Evolutionary conservation across 2,113 vertebrate genomes (phyloP), one percentile per base, ranked within the genome.

Genomic region (Hippoglossus stenolepis): DNA sequence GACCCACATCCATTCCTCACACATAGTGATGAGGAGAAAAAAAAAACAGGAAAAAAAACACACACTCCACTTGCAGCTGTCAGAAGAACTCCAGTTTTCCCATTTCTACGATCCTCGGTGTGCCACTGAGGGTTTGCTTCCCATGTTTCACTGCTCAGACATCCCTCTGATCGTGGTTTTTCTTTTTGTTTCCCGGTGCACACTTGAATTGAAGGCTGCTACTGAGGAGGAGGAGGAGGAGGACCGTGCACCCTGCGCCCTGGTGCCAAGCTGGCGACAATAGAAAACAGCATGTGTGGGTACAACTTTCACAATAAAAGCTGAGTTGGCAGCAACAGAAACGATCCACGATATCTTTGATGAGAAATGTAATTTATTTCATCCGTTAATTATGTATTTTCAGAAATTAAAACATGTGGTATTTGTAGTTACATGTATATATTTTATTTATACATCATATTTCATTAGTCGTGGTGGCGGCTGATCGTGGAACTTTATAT

Each of bases 1-100:
- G 64, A 90, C 79, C 89, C 87, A 77, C 85, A 90, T 87, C 85
- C 89, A 87, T 80, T 65, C 72, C 72, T 89, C 87, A 81, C 75
- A 86, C 93, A 90, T 89, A 84, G 86, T 90, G 79, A 70, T 69
- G 69, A 82, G 53, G 69, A 80, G 53, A 56, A 31, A 61, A 65
- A 65, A 38, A 12, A 31, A 28, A 28, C 1, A 13, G 47, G 26
- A 7, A 17, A 11, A 23, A 72, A 71, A 79, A 77, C 59, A 75
- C 3, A 51, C 66, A 75, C 65, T 85, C 78, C 83, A 78, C 81
- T 77, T 77, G 71, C 60, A 83, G 79, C 74, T 65, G 86, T 49
- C 76, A 80, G 28, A 75, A 56, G 66, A 61, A 77, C 28, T 85
- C 82, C 83, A 70, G 77, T 79, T 73, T 79, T 68, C 18, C 83